Conservation (phyloP, 2,888 invertebrate genomes). For the Rhingia rostrata region DNA sequence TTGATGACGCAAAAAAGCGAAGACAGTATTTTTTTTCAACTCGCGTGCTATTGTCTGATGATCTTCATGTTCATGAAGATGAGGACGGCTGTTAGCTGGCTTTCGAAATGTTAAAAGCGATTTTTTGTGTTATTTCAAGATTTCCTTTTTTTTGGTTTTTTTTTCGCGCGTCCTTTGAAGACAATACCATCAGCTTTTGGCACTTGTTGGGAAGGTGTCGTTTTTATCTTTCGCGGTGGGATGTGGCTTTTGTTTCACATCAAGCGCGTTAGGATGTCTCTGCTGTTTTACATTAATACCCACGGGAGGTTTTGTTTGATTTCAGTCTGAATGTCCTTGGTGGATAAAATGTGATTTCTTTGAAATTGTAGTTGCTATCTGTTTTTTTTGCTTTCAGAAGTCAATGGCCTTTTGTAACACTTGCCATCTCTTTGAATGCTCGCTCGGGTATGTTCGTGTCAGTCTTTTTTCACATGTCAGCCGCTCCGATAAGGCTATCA, state of each 20-base stretch:
- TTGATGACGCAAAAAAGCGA: background rate
- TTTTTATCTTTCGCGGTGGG: background rate
- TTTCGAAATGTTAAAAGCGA: slow-evolving; percentile 54
- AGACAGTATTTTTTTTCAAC: background rate
- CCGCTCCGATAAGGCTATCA: too few species aligned
- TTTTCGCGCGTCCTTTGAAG: background rate
- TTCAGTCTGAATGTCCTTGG: background rate
- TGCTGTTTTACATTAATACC: background rate
- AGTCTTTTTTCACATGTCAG: too few species aligned
- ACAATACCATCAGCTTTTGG: slow-evolving; percentile 1
- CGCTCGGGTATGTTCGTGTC: too few species aligned
- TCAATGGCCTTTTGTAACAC: too few species aligned
- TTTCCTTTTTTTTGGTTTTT: background rate
- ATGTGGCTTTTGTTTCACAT: background rate
- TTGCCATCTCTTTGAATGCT: too few species aligned
- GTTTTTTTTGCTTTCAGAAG: too few species aligned
- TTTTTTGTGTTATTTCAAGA: slow-evolving; percentile 42
- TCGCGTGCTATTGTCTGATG: slow-evolving; percentile 20
- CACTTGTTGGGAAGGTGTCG: slow-evolving; percentile 3
- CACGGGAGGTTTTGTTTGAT: background rate
- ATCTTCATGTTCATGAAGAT: slow-evolving; percentile 13
- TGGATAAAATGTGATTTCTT: background rate
- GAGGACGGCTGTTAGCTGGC: slow-evolving; percentile 41
- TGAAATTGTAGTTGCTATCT: too few species aligned
- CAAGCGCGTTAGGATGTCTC: slow-evolving; percentile 1